Evolutionary conservation across 2,113 vertebrate species (phyloP).

Genomic region (Rissa tridactyla): DNA sequence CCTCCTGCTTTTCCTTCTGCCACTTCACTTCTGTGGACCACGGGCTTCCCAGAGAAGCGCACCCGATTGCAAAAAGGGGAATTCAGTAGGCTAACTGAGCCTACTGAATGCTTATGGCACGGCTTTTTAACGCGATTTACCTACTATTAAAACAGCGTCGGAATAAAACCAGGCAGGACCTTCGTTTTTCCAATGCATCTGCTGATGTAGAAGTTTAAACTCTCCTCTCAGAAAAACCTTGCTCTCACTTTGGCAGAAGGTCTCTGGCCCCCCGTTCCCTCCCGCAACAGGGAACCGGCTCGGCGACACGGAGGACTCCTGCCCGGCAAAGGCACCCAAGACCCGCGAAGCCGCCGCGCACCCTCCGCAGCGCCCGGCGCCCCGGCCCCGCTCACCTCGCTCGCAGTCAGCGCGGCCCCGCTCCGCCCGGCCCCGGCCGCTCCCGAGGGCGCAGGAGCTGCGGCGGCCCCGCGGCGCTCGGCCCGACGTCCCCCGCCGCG

Average conservation of each 20-base stretch:
- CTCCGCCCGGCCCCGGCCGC: constrained; percentile 76
- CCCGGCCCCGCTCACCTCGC: constrained; percentile 77
- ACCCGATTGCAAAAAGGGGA: background rate
- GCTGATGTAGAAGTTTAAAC: background rate
- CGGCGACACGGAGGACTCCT: background rate
- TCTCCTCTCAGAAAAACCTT: background rate
- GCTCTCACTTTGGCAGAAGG: background rate
- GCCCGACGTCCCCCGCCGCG: constrained; percentile 65
- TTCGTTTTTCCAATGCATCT: background rate
- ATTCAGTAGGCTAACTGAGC: background rate
- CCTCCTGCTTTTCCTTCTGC: background rate
- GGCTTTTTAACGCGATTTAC: background rate
- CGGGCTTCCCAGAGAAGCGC: background rate
- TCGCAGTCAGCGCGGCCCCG: constrained; percentile 87
- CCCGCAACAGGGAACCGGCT: background rate
- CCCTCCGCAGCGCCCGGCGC: background rate
- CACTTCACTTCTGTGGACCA: background rate
- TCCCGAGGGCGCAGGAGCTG: constrained; percentile 78
- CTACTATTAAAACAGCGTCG: background rate
- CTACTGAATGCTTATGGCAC: background rate
- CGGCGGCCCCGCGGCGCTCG: constrained; percentile 74
- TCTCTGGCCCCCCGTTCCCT: background rate
- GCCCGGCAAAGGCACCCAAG: background rate
- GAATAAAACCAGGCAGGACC: background rate
- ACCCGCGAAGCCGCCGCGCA: background rate